These are phyloP conservation scores for Phlogophora meticulosa DNA, from an alignment of 2,888 invertebrate genomes.

Conservation along the genomic window DNA sequence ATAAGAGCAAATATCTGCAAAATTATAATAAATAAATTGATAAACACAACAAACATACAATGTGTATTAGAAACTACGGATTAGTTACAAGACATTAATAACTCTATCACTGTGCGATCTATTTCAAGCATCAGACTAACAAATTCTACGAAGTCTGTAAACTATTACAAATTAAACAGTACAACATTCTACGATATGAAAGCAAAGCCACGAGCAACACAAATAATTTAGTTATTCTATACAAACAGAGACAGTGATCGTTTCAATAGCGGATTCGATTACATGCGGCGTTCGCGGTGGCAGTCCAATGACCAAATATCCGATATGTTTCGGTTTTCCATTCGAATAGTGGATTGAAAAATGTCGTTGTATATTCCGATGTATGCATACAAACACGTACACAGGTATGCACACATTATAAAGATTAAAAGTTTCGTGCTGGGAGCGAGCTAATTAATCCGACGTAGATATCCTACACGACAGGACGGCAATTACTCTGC, in stretches of 20 bases:
- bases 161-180: slow-evolving; percentile 29
- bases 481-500: slow-evolving; percentile 81
- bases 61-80: neutral
- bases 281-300: slow-evolving; percentile 79
- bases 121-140: slow-evolving; percentile 11
- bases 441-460: slow-evolving; percentile 82
- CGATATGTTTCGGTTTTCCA: slow-evolving; percentile 76
- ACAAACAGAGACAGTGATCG: slow-evolving; percentile 73
- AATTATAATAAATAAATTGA: neutral
- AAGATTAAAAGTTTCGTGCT: slow-evolving; percentile 81
- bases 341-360: slow-evolving; percentile 77
- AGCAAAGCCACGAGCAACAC: slow-evolving; percentile 61
- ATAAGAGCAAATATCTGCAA: neutral
- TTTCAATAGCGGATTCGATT: slow-evolving; percentile 81
- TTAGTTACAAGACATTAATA: slow-evolving; percentile 8
- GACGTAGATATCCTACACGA: slow-evolving; percentile 74
- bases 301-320: slow-evolving; percentile 79
- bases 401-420: slow-evolving; percentile 73
- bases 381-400: slow-evolving; percentile 42
- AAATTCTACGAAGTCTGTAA: slow-evolving; percentile 13
- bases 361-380: slow-evolving; percentile 61
- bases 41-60: neutral
- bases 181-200: slow-evolving; percentile 44
- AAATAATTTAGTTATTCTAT: slow-evolving; percentile 78
- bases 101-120: neutral